Base-by-base conservation (phyloP, 2,888 invertebrate species). In the Andrena fulva region DNA sequence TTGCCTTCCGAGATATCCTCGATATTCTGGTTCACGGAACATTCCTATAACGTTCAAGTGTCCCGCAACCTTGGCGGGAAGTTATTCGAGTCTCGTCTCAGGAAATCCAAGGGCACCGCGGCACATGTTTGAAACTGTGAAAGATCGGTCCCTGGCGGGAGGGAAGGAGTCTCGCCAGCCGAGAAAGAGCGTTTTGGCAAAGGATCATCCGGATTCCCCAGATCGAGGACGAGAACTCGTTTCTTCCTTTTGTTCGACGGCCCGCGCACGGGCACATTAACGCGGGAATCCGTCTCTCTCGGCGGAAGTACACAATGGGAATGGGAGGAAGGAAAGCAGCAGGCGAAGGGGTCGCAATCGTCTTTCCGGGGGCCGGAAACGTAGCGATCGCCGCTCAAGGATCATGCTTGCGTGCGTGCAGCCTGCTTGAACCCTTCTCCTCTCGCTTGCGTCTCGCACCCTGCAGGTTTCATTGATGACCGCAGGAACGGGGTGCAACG, bases 351-450 rank as follows among this genome's bases (percentile, higher is more conserved):
- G 48, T 69, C 60, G 56, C 73, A 78, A 80, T 82, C 85, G 85
- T 84, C 85, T 84, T 88, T 85, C 82, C 56, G 56, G 73, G 42
- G 74, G 63, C 74, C 85, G 90, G 90, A 89, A 89, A 90, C 74
- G 83, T 83, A 85, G 80, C 80, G 86, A 87, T 87, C 85, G 56
- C 63, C 76, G 69, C 60, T 72, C 75, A 75, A 70, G 66, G 80
- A 74, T 80, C 68, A 62, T 29, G 69, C 29, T 62, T 35, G 62
- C 54, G 35, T 60, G 73, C 69, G 80, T 71, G 29, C 10, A 6
- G 50, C 54, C 52, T 12, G 20, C 27, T 20, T 3, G 52, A 67
- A 80, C 35, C 56, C 27, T 48, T n/a, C 16, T 35, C 52, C 27
- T 60, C 24, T 42, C 52, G 20, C n/a, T 12, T 56, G 35, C 60